A percentile compares a stretch with the other conserved stretches of the same genome.
Conservation (phyloP, 2,797 vertebrate genomes). For the Chlorospingus flavigularis region DNA sequence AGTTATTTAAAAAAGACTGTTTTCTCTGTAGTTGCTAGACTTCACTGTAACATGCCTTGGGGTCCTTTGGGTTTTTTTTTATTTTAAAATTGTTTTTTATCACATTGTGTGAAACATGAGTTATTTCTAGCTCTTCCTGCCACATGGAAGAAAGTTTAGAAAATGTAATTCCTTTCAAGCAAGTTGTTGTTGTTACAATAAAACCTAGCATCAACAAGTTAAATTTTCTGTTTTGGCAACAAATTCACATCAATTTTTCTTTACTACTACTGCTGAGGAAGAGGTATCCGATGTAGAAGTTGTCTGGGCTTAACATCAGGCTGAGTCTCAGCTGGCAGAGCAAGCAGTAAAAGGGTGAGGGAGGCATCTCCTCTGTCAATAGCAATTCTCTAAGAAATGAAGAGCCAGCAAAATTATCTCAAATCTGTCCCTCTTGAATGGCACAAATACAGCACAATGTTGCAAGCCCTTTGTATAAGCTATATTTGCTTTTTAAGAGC, state of each 20-base stretch:
- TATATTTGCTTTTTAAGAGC: not conserved
- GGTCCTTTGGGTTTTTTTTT: not conserved
- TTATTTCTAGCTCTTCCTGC: not conserved
- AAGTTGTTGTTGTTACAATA: not conserved
- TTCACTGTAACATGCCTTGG: not conserved
- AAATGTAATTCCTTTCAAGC: not conserved
- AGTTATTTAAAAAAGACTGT: not conserved
- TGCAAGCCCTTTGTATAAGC: not conserved
- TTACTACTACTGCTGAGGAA: not conserved
- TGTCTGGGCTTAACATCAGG: not conserved
- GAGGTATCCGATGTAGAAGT: not conserved
- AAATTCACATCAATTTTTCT: not conserved
- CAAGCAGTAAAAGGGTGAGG: not conserved
- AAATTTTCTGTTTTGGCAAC: not conserved
- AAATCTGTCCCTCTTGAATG: not conserved
- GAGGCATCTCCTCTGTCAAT: not conserved
- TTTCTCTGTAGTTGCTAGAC: constrained; percentile 28
- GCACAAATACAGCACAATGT: no score
- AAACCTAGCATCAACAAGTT: not conserved
- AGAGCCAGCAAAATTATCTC: not conserved
- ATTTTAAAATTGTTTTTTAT: not conserved
- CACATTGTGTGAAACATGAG: not conserved
- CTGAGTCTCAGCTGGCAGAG: not conserved
- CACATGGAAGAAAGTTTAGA: not conserved
- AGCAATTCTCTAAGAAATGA: not conserved